A percentile compares a stretch with the other conserved stretches of the same genome.
phyloP scores from a whole-genome alignment of 2,113 vertebrate species.

The Tupaia tana region DNA sequence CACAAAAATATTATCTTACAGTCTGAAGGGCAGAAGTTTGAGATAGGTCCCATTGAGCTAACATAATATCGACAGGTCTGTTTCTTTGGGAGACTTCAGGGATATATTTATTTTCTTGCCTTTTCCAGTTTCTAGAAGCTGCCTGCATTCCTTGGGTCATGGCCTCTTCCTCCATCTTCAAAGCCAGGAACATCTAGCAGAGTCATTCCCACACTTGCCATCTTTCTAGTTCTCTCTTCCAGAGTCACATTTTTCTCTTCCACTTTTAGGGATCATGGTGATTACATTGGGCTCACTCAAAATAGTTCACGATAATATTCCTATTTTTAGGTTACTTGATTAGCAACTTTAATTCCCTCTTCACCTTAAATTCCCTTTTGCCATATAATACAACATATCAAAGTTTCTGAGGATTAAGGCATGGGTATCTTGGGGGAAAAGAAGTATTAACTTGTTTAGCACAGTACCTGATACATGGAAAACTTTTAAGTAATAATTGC shows the following conservation, averaged over 20 bases:
- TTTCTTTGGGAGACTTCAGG: not conserved
- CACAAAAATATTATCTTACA: not conserved
- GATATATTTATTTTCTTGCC: not conserved
- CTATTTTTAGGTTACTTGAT: not conserved
- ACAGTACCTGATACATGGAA: not conserved
- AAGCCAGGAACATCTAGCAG: not conserved
- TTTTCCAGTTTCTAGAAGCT: not conserved
- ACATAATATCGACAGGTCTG: not conserved
- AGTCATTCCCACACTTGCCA: not conserved
- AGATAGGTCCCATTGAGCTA: not conserved
- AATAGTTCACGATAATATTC: not conserved
- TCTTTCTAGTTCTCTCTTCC: not conserved
- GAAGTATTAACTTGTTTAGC: not conserved
- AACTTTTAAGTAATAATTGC: not conserved
- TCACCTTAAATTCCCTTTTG: not conserved
- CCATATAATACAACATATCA: not conserved
- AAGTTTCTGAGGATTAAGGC: not conserved
- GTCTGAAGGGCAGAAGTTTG: not conserved
- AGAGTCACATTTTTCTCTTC: not conserved
- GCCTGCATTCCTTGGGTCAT: not conserved
- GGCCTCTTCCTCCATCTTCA: not conserved
- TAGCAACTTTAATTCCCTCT: not conserved
- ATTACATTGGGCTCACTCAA: not conserved
- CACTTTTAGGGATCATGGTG: not conserved
- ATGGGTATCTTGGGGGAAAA: not conserved